Evolutionary conservation across 2,797 vertebrate genomes (phyloP), one percentile per base, ranked within the genome.

Genomic region (Anas bernieri): DNA sequence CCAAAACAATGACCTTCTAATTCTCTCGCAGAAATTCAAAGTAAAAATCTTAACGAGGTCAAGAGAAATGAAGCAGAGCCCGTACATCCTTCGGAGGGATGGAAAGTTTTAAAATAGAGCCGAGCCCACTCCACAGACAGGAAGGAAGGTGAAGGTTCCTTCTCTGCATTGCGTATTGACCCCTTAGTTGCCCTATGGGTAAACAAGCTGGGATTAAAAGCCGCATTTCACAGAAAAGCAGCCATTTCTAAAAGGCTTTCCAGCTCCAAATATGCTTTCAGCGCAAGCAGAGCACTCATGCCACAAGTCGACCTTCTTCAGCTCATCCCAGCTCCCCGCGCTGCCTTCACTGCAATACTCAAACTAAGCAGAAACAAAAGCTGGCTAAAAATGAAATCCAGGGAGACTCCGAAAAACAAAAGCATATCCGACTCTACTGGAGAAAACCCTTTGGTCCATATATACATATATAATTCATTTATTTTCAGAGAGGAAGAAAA

Each of bases 111-210:
- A 1, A 62, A 88, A 77, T 4, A 52, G 73, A 88, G 50, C 74
- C 67, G 11, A 39, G 35, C 41, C 37, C 59, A 18, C 37, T 58
- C 89, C 91, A 58, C 69, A 55, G 55, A 73, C 66, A 79, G 86
- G 86, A 94, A 92, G 67, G 91, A 92, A 93, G 83, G 56, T 69
- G 76, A 92, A 93, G 83, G 56, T 69, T 79, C 80, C 56, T 58
- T 48, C 84, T 93, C 83, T 59, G 80, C 74, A 39, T 35, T 30
- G 46, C 2, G 20, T 8, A 13, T 2, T 13, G 63, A 52, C 61
- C 69, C 90, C 81, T 79, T 59, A 90, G 63, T 17, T 59, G 83
- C 70, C 83, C 77, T 12, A 4, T 41, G 70, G 0, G 1, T 59
- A 76, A 92, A 58, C 92, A 73, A 69, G 17, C 59, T 12, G 39